Conservation (phyloP, 2,888 invertebrate genomes). For the Autographa gamma region DNA sequence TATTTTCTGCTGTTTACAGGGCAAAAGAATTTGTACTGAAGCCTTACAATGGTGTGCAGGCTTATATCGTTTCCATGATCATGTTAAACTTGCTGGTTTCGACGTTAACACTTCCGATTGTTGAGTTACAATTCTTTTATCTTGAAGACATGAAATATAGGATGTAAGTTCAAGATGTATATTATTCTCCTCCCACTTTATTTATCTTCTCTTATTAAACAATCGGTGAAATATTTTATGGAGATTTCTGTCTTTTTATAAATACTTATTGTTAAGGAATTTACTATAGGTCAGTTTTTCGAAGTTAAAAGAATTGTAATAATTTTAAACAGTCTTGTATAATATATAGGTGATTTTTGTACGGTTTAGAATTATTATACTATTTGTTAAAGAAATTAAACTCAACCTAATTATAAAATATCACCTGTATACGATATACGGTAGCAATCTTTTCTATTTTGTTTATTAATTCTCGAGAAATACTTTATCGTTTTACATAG, state of each 20-base stretch:
- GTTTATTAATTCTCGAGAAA: conserved; percentile 12
- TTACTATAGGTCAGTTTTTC: conserved; percentile 17
- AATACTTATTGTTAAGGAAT: conserved; percentile 32
- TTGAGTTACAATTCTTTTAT: conserved; percentile 45
- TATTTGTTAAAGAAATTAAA: conserved; percentile 7
- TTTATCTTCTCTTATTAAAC: conserved; percentile 24
- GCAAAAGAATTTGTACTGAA: conserved; percentile 57
- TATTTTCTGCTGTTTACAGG: conserved; percentile 82
- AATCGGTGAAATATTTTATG: conserved; percentile 14
- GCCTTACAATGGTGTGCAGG: conserved; percentile 31
- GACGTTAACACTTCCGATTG: conserved; percentile 37
- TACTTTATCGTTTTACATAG: conserved; percentile 11
- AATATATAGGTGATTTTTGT: conserved; percentile 8
- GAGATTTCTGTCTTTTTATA: conserved; percentile 18
- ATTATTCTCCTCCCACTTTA: conserved; percentile 16
- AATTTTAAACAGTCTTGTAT: conserved; percentile 13
- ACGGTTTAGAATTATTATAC: neutral
- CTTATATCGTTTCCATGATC: conserved; percentile 37
- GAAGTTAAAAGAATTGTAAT: conserved; percentile 48
- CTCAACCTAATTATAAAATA: neutral
- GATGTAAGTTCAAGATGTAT: conserved; percentile 16
- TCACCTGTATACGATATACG: conserved; percentile 6
- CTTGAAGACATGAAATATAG: conserved; percentile 26
- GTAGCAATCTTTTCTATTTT: neutral
- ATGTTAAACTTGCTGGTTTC: conserved; percentile 48